A percentile compares a stretch with the other conserved stretches of the same genome.
Conservation (phyloP, 37 sponge, comb jelly and placozoan species). For the Dysidea cf. avara region DNA sequence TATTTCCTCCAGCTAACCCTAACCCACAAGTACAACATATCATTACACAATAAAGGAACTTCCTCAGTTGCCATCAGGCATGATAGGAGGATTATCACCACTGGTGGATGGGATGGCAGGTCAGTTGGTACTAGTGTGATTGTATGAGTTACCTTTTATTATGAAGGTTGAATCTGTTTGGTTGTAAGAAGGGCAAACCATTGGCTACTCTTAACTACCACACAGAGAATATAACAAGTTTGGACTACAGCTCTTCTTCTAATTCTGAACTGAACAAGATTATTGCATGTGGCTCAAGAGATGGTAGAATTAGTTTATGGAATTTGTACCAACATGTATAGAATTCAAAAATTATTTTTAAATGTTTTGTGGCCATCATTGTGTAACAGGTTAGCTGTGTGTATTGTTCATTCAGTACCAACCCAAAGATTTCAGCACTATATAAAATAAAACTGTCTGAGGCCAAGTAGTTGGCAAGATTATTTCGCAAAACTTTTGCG, state of each 20-base stretch:
- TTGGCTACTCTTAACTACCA: constrained; percentile 78
- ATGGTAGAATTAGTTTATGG: constrained; percentile 69
- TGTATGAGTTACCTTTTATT: neutral
- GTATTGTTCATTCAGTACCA: too few species aligned
- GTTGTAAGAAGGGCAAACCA: constrained; percentile 70
- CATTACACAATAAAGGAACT: constrained; percentile 54
- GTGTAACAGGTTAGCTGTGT: too few species aligned
- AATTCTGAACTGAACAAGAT: constrained; percentile 30
- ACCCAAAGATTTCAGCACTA: too few species aligned
- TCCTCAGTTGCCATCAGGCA: constrained; percentile 45
- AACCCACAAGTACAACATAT: constrained; percentile 24
- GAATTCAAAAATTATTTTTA: too few species aligned
- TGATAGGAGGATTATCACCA: constrained; percentile 59
- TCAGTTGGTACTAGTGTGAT: neutral
- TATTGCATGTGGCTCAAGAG: constrained; percentile 67
- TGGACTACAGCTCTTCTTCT: constrained; percentile 32
- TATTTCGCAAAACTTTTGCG: too few species aligned
- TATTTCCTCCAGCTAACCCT: too few species aligned
- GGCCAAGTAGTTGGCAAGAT: too few species aligned
- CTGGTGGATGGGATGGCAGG: constrained; percentile 85
- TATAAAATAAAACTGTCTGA: too few species aligned
- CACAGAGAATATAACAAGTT: constrained; percentile 18
- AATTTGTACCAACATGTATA: constrained; percentile 42
- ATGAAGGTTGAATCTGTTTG: constrained; percentile 62
- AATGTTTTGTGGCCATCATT: too few species aligned